Percentiles rank a stretch among this genome's conserved stretches.
phyloP scores from a whole-genome alignment of 53 echinoderm and acorn worm genomes.

The Stichopus horrens region DNA sequence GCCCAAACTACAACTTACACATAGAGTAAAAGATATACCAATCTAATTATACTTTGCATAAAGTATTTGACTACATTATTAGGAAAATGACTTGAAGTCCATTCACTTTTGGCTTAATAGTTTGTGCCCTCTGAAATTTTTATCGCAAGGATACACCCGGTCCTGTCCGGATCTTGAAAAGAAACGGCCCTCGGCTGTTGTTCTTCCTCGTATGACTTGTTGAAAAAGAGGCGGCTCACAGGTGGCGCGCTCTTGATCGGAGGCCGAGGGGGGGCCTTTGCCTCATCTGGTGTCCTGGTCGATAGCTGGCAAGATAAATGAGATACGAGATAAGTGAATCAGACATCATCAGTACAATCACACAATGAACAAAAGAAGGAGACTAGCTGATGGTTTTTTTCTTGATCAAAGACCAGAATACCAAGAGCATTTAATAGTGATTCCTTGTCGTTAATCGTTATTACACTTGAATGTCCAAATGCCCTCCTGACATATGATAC shows the following conservation, averaged over 20 bases:
- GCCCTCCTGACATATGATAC: too few species aligned
- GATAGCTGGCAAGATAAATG: constrained; percentile 16
- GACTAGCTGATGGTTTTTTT: neutral
- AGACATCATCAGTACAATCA: neutral
- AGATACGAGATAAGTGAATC: neutral
- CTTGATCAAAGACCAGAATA: neutral
- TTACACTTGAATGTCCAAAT: too few species aligned
- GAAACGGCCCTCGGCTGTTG: constrained; percentile 69
- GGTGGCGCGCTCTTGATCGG: constrained; percentile 84
- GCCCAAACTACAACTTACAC: too few species aligned
- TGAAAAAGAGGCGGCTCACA: constrained; percentile 86
- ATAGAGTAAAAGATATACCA: too few species aligned
- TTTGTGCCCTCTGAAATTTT: too few species aligned
- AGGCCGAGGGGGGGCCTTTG: constrained; percentile 67
- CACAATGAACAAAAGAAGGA: neutral
- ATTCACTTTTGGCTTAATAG: too few species aligned
- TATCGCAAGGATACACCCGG: constrained; percentile 66
- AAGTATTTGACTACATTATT: too few species aligned
- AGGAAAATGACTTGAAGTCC: too few species aligned
- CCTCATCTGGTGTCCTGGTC: constrained; percentile 48
- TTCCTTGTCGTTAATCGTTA: too few species aligned
- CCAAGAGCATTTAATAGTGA: neutral
- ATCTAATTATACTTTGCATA: too few species aligned
- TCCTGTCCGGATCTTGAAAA: constrained; percentile 62
- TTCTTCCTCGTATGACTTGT: constrained; percentile 65